Base-by-base conservation (phyloP, 2,797 vertebrate genomes). In the Chromobotia macracanthus region DNA sequence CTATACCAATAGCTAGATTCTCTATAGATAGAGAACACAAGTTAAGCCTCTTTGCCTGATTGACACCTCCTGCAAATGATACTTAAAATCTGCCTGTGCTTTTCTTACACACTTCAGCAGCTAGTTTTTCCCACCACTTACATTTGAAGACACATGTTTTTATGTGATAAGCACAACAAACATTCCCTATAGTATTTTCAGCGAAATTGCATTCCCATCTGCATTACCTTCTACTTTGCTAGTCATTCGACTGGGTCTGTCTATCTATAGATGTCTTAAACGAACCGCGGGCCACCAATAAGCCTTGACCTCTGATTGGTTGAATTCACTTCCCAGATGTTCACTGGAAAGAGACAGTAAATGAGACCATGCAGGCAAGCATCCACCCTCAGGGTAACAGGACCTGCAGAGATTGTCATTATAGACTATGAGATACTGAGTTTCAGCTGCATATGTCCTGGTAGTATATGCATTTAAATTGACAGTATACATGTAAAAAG, bases 91-190 rank as follows among this genome's bases (percentile, higher is more conserved):
- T 68, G 10, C 71, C 25, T 41, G n/a, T 44, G 65, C 74, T 75
- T 65, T 56, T 64, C 71, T 81, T 76, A 75, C 78, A 74, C 48
- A 77, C 53, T 70, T 56, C 66, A 80, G 28, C 63, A 82, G 44
- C 65, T 80, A 80, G 65, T 82, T 76, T 61, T 74, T 5, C 18
- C 74, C 18, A 46, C 58, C 64, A 31, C 46, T 12, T 63, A 46
- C 48, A 78, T 76, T 70, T 80, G 64, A 25, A 63, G 64, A 86
- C 80, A 73, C 25, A 21, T 84, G 83, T 85, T 85, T 79, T 44
- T 13, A 13, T 56, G 69, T 68, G 82, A 86, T 85, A 81, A 82
- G 80, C 56, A 21, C 69, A 81, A 68, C 67, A 75, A 78, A 80
- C 70, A 72, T 82, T 78, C 60, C 67, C 66, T 41, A 64, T 69